Conservation (phyloP, 2,113 vertebrate species). For the Ceratotherium simum region DNA sequence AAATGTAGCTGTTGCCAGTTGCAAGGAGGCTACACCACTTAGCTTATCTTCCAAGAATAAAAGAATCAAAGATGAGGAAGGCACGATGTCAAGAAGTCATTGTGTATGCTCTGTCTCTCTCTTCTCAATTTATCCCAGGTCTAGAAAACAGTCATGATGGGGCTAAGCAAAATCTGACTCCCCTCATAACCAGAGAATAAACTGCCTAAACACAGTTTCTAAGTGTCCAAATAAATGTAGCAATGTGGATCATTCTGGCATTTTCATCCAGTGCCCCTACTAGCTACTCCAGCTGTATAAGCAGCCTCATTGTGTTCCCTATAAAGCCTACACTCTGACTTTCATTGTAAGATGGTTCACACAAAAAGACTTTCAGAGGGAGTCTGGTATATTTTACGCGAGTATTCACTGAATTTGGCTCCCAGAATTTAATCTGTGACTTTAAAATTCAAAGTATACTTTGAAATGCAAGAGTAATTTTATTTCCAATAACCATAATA, state of each 20-base stretch:
- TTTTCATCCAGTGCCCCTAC: neutral
- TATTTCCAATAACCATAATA: constrained; percentile 58
- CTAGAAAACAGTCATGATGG: neutral
- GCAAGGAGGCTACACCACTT: neutral
- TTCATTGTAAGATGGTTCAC: neutral
- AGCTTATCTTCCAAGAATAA: neutral
- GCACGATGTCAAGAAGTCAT: neutral
- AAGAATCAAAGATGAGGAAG: neutral
- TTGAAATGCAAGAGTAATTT: constrained; percentile 49
- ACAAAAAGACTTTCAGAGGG: neutral
- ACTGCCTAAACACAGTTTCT: neutral
- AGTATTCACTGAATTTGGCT: neutral
- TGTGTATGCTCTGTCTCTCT: neutral
- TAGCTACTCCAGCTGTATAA: neutral
- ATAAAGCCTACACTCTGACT: neutral
- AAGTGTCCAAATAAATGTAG: neutral
- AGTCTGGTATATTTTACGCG: neutral
- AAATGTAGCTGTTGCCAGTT: neutral
- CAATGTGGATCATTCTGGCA: neutral
- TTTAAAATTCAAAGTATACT: constrained; percentile 57
- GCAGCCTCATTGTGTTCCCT: neutral
- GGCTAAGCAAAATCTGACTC: neutral
- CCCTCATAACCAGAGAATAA: neutral
- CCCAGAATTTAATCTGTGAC: constrained; percentile 29
- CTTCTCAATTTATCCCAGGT: neutral